Base-by-base conservation (phyloP, 2,113 vertebrate species). In the Vidua macroura region DNA sequence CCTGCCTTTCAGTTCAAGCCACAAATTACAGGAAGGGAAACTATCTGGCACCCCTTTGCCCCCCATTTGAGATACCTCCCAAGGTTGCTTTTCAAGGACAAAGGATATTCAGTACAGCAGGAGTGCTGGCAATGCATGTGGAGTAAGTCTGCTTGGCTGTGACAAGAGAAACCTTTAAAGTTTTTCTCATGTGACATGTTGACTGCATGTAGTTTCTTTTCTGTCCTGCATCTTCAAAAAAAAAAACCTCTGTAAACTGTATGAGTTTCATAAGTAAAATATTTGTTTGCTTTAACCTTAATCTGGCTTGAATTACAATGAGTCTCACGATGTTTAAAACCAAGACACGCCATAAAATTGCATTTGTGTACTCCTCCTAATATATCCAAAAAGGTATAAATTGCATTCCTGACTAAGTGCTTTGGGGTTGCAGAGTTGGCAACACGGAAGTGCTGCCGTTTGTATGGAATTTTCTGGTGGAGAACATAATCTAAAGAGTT, bases 11-110 rank as follows among this genome's bases (percentile, higher is more conserved):
- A 21, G 7, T 68, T 76, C 39, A 76, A 81, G 27, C 13, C 41
- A 37, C 0, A 2, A 78, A 48, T 15, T 59, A 37, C 35, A 74
- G 8, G 23, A 2, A 62, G n/a, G 18, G 35, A 78, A 88, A 35
- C 31, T 30, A 13, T 7, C 33, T 44, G 58, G 35, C 24, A 41
- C 11, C 2, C 15, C 5, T 39, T 37, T 22, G 3, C 3, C 4
- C 9, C 12, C 10, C 3, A 3, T 28, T 59, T 0, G 1, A 37
- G 37, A 28, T 7, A 12, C 8, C 13, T 63, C 21, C 39, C 1
- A 1, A 9, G 15, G 21, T 1, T 83, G 23, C 23, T 80, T 37
- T 67, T 59, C 1, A 7, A 77, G 33, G 18, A 51, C 22, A n/a
- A 59, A 49, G 51, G 15, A 9, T 39, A 27, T 48, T 49, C 76